Percentiles rank a stretch among this genome's conserved stretches.
phyloP scores from a whole-genome alignment of 1,140 invertebrate genomes.

The Pogonomyrmex californicus region DNA sequence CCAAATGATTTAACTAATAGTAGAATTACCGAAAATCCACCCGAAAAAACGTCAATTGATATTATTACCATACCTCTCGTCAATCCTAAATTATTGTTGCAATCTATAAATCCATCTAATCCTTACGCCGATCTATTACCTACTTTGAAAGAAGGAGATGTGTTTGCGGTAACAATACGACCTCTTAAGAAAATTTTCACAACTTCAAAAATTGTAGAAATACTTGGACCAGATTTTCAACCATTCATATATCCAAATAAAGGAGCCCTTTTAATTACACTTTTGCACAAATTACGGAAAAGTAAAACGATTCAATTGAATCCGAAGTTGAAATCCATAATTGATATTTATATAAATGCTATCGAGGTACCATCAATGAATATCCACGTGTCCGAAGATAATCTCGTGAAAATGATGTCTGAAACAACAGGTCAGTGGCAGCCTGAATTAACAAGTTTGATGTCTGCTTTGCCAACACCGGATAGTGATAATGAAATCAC shows the following conservation, averaged over 20 bases:
- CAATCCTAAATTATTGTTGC: constrained; percentile 60
- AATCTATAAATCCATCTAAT: constrained; percentile 44
- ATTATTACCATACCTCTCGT: constrained; percentile 54
- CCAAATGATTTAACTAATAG: neutral
- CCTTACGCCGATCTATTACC: constrained; percentile 60
- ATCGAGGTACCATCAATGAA: constrained; percentile 45
- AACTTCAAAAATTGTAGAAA: constrained; percentile 12
- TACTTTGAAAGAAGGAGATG: neutral
- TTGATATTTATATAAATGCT: constrained; percentile 43
- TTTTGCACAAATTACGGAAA: constrained; percentile 30
- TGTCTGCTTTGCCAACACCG: constrained; percentile 34
- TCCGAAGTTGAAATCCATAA: neutral
- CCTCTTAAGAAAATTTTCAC: constrained; percentile 33
- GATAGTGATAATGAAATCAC: constrained; percentile 18
- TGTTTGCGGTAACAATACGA: neutral
- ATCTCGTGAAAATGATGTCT: constrained; percentile 15
- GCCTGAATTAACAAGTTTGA: constrained; percentile 62
- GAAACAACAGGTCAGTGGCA: constrained; percentile 60
- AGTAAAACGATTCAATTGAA: neutral
- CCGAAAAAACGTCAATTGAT: neutral
- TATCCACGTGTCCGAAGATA: constrained; percentile 54
- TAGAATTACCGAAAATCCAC: constrained; percentile 18
- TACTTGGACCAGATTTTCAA: constrained; percentile 58
- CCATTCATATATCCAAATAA: constrained; percentile 59
- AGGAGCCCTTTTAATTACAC: constrained; percentile 54